Evolutionary conservation across 2,113 vertebrate species (phyloP), one percentile per base, ranked within the genome.

Genomic region (Cairina moschata): DNA sequence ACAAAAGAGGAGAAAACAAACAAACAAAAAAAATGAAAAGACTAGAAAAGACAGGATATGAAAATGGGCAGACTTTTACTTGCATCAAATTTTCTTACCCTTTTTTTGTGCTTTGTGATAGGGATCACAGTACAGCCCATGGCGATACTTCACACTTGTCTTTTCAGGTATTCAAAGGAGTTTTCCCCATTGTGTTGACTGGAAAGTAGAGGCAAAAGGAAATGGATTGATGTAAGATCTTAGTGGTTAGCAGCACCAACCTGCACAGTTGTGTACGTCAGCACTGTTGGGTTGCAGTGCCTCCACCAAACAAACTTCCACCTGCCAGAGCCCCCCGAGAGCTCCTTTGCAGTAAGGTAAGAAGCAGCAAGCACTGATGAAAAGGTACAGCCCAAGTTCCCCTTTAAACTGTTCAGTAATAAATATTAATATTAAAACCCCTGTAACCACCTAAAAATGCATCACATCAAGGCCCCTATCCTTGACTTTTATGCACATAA

Each of bases 401-500:
- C 69, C 73, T 88, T 93, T 92, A 77, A 88, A 90, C 15, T 48
- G 11, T 63, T 88, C 68, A 55, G 32, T 65, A 84, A 75, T 72
- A 82, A 83, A 76, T 28, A 94, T 91, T 91, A 95, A 92, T 90
- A 91, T 81, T 86, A 29, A 93, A 95, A 91, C 81, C 29, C 28
- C 69, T 46, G 29, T n/a, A 90, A 62, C 75, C 18, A 69, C 28
- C 88, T 88, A 79, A 95, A 94, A 86, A 93, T n/a, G 62, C 36
- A 55, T n/a, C 77, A 79, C 67, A 93, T 90, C 42, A 77, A 88
- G 80, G 44, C 66, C 44, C 26, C 80, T 83, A 68, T 78, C 58
- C 77, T 82, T 84, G 66, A 87, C 92, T 96, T 97, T 86, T 66
- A 84, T 86, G 86, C 88, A 93, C 44, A 54, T 84, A 95, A 82